Base-by-base conservation (phyloP, 2,113 vertebrate species). In the Pandion haliaetus region DNA sequence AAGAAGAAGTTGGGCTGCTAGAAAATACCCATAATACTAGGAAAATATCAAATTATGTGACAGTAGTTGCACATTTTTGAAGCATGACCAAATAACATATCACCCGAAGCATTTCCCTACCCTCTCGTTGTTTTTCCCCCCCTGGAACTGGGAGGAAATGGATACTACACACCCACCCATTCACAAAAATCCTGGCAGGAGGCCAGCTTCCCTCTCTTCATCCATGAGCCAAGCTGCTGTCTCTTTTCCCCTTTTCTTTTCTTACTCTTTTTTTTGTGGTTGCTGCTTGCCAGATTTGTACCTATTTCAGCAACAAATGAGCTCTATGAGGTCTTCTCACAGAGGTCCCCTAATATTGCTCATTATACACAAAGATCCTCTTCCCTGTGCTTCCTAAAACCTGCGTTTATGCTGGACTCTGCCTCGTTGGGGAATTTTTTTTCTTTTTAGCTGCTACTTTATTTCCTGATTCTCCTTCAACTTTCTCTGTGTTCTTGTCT, bases 141-240 rank as follows among this genome's bases (percentile, higher is more conserved):
- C 50, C 40, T 69, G 96, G 88, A 98, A 95, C 93, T 88, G 58
- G 14, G 83, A 96, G 85, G 96, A 97, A 98, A 82, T 81, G 81
- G 85, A 87, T 66, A 25, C 54, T 72, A 88, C 93, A 94, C 84
- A 96, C 93, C 86, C 95, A 84, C 82, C 93, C 97, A 98, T 97
- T 98, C 97, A 98, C 86, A 97, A 87, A 96, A 96, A 38, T 36
- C 71, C 79, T 97, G 97, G 95, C 73, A 1, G 44, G 45, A 70
- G 82, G 96, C 97, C 94, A 95, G 77, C 38, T 96, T 91, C 69
- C 81, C 83, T 83, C 73, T 95, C 67, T 86, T 38, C 34, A n/a
- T 61, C 38, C 65, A 17, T 28, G 63, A 91, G 65, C 71, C 82
- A 73, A 78, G 45, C 76, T 86, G 59, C 0, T 4, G 63, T 82